phyloP scores from a whole-genome alignment of 1,140 invertebrate species.

The Vanessa tameamea region DNA sequence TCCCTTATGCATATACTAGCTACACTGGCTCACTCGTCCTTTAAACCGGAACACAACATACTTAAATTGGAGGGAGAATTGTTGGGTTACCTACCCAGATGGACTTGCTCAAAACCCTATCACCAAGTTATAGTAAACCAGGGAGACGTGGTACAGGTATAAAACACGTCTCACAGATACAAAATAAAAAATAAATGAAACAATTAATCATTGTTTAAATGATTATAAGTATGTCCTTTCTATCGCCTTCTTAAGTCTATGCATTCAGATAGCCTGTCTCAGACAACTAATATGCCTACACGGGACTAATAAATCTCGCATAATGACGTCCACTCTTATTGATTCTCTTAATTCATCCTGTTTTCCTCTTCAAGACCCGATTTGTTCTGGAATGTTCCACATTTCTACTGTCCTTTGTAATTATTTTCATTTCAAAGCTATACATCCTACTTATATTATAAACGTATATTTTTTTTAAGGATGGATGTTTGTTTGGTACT shows the following conservation, averaged over 20 bases:
- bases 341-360: slow-evolving; percentile 63
- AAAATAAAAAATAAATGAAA: neutral
- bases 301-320: slow-evolving; percentile 65
- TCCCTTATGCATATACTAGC: too few relatives aligned
- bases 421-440: neutral
- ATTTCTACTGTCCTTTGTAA: neutral
- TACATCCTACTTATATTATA: too few relatives aligned
- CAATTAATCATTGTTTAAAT: neutral
- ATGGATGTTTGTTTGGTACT: too few relatives aligned
- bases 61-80: too few relatives aligned
- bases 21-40: too few relatives aligned
- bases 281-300: slow-evolving; percentile 67
- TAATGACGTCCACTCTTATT: slow-evolving; percentile 69
- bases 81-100: too few relatives aligned
- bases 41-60: too few relatives aligned
- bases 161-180: too few relatives aligned
- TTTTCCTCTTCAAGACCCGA: slow-evolving; percentile 55
- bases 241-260: slow-evolving; percentile 42
- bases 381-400: slow-evolving; percentile 20
- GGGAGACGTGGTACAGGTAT: too few relatives aligned
- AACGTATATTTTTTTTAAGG: too few relatives aligned
- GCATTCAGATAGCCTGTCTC: slow-evolving; percentile 44
- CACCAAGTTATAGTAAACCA: too few relatives aligned
- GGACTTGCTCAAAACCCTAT: too few relatives aligned
- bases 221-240: neutral